phyloP scores from a whole-genome alignment of 2,888 invertebrate genomes.

The Trisateles emortualis region DNA sequence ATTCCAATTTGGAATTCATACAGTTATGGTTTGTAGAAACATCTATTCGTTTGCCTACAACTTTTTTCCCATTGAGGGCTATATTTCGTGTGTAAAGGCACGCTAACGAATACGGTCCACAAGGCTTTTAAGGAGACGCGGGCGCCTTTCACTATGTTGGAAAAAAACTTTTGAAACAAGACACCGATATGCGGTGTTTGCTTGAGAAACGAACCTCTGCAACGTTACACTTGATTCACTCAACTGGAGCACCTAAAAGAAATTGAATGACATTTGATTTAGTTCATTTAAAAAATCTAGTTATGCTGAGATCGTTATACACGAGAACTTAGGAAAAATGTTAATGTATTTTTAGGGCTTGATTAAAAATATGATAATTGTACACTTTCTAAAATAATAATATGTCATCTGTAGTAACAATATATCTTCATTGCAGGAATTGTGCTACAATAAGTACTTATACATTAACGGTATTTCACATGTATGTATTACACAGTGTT shows the following conservation, averaged over 20 bases:
- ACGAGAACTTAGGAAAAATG: no score
- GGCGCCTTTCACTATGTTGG: slow-evolving; percentile 77
- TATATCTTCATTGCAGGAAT: no score
- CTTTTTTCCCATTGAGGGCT: slow-evolving; percentile 62
- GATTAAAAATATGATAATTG: no score
- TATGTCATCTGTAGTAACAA: no score
- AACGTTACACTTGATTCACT: slow-evolving; percentile 79
- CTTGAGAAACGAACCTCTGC: slow-evolving; percentile 69
- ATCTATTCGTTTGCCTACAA: slow-evolving; percentile 30
- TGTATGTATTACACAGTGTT: neutral
- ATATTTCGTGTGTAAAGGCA: slow-evolving; percentile 65
- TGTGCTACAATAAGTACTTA: neutral
- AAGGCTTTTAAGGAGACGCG: slow-evolving; percentile 81
- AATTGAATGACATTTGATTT: neutral
- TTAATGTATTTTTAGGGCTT: no score
- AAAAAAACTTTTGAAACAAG: slow-evolving; percentile 77
- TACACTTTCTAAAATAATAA: no score
- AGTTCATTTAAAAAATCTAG: no score
- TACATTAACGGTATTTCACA: neutral
- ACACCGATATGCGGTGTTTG: slow-evolving; percentile 76
- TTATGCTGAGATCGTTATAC: no score
- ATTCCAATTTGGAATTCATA: slow-evolving; percentile 34
- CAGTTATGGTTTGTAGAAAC: slow-evolving; percentile 35
- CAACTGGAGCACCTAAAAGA: slow-evolving; percentile 59
- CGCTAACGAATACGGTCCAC: slow-evolving; percentile 77